Percentiles rank a stretch among this genome's conserved stretches.
These are phyloP conservation scores for Drusus annulatus DNA, from an alignment of 1,140 invertebrate genomes.

Conservation along the genomic window DNA sequence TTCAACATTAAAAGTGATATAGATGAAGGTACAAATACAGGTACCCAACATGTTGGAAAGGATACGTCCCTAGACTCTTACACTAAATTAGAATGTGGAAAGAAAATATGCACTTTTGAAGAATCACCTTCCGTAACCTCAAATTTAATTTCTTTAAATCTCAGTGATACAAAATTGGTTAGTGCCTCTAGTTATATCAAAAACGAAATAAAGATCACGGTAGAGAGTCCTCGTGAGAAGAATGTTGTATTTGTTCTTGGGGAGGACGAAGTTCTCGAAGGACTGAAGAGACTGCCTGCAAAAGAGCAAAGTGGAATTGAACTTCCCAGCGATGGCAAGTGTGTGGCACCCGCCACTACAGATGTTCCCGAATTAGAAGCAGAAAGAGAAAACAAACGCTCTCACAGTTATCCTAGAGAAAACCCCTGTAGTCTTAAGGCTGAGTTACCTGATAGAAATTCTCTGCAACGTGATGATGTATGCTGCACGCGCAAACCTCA, in stretches of 20 bases:
- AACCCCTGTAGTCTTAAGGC: constrained; percentile 18
- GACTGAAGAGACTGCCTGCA: constrained; percentile 65
- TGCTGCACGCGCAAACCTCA: constrained; percentile 62
- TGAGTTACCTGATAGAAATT: constrained; percentile 22
- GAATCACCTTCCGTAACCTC: background rate
- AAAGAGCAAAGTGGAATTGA: constrained; percentile 6
- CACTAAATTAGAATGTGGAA: constrained; percentile 9
- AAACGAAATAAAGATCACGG: background rate
- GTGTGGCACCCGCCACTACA: background rate
- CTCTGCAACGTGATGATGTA: constrained; percentile 50
- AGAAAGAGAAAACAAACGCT: constrained; percentile 15
- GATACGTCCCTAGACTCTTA: background rate
- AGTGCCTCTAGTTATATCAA: background rate
- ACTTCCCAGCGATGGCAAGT: background rate
- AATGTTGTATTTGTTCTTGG: constrained; percentile 84
- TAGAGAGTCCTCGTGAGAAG: constrained; percentile 21
- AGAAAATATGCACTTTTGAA: background rate
- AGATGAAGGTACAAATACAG: background rate
- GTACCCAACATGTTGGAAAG: background rate
- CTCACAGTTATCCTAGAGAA: constrained; percentile 35
- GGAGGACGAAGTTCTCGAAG: constrained; percentile 79
- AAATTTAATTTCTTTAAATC: background rate
- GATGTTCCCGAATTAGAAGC: background rate
- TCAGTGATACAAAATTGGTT: background rate
- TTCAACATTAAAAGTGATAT: background rate